Evolutionary conservation across 2,113 vertebrate genomes (phyloP).

Genomic region (Rhabdornis inornatus): DNA sequence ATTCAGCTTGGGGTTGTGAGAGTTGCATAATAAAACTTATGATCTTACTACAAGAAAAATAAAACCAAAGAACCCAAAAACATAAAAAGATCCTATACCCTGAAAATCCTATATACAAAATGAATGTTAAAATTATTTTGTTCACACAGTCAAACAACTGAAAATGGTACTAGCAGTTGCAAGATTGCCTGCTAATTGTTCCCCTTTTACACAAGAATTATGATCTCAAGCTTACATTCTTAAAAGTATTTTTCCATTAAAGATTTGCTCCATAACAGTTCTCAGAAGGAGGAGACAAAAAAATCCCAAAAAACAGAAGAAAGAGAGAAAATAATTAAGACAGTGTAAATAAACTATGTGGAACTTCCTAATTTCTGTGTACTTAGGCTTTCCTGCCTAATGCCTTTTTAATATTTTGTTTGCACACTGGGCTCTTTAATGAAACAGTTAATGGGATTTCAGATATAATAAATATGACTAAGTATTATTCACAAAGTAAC

Average conservation of each 20-base stretch:
- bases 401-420: background rate
- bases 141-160: background rate
- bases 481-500: background rate
- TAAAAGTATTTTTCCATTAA: background rate
- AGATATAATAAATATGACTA: background rate
- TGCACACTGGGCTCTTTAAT: background rate
- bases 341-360: background rate
- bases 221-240: background rate
- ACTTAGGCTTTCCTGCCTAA: background rate
- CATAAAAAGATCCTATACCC: background rate
- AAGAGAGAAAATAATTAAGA: background rate
- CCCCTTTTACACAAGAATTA: background rate
- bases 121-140: background rate
- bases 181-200: background rate
- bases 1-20: background rate
- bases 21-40: background rate
- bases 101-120: background rate
- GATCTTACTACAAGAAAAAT: background rate
- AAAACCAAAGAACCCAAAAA: background rate
- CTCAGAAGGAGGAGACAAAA: background rate
- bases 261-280: background rate
- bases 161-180: background rate
- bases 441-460: background rate
- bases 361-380: background rate
- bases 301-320: accelerated